A percentile compares a stretch with the other conserved stretches of the same genome.
Evolutionary conservation across 1,140 invertebrate species (phyloP).

Genomic region (Heliconius himera): DNA sequence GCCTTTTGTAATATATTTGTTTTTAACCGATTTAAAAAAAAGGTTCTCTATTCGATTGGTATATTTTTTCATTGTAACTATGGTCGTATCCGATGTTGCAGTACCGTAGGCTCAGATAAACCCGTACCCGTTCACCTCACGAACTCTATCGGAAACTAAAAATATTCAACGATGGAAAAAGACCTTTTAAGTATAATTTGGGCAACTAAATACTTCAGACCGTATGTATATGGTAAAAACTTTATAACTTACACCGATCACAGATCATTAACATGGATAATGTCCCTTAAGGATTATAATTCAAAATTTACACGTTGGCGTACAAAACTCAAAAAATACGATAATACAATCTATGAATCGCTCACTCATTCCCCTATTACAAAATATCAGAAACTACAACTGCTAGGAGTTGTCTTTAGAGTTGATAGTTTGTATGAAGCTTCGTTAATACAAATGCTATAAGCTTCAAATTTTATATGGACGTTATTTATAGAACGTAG

Average conservation of each 20-base stretch:
- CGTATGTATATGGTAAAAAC: background rate
- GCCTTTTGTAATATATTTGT: no score
- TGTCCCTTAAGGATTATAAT: no score
- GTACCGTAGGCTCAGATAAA: background rate
- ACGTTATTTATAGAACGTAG: no score
- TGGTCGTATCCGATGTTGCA: background rate
- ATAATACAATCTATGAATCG: slow-evolving; percentile 36
- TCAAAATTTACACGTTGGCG: background rate
- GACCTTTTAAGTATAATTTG: slow-evolving; percentile 18
- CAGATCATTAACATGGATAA: slow-evolving; percentile 26
- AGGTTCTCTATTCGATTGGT: no score
- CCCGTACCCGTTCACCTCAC: slow-evolving; percentile 30
- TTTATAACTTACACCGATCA: slow-evolving; percentile 41
- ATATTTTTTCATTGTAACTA: slow-evolving; percentile 14
- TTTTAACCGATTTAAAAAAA: no score
- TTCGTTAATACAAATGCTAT: no score
- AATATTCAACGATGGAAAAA: slow-evolving; percentile 31
- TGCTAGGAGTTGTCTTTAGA: no score
- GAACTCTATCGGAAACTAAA: slow-evolving; percentile 32
- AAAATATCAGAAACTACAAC: no score
- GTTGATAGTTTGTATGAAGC: no score
- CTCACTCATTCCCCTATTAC: no score
- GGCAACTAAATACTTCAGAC: background rate
- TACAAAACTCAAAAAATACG: slow-evolving; percentile 35
- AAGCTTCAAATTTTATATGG: no score